Evolutionary conservation across 2,113 vertebrate genomes (phyloP).

Genomic region (Bombycilla garrulus): DNA sequence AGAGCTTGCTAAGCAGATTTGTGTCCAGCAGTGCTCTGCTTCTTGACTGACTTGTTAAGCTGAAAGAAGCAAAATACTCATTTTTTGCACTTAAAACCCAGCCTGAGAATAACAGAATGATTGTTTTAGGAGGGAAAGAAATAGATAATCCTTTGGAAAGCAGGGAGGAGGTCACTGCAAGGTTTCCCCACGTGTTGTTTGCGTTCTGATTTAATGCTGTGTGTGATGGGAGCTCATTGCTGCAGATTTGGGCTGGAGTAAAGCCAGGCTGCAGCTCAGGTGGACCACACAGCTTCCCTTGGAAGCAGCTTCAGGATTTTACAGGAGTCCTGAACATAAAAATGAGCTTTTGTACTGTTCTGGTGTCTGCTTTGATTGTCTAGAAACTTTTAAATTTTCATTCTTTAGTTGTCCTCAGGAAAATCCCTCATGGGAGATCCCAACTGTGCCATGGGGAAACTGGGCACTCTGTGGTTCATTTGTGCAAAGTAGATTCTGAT

Average conservation of each 20-base stretch:
- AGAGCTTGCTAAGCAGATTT: not conserved
- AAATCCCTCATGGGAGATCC: not conserved
- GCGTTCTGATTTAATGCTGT: not conserved
- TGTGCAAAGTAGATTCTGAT: not conserved
- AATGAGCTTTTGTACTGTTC: not conserved
- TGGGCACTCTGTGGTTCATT: not conserved
- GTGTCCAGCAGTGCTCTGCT: not conserved
- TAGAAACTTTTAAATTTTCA: rapidly evolving
- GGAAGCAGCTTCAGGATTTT: not conserved
- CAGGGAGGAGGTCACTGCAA: not conserved
- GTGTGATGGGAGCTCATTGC: not conserved
- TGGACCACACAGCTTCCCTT: not conserved
- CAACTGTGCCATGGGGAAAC: not conserved
- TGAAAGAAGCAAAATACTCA: not conserved
- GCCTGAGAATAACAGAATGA: not conserved
- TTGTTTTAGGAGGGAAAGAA: not conserved
- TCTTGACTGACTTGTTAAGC: not conserved
- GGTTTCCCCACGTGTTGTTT: rapidly evolving
- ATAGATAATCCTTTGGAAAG: not conserved
- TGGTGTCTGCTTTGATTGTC: not conserved
- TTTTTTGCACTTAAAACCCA: not conserved
- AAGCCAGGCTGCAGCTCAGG: not conserved
- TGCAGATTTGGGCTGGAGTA: not conserved
- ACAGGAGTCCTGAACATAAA: not conserved
- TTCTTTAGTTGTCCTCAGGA: not conserved